phyloP scores from a whole-genome alignment of 2,113 vertebrate species.

The Calidris pugnax region DNA sequence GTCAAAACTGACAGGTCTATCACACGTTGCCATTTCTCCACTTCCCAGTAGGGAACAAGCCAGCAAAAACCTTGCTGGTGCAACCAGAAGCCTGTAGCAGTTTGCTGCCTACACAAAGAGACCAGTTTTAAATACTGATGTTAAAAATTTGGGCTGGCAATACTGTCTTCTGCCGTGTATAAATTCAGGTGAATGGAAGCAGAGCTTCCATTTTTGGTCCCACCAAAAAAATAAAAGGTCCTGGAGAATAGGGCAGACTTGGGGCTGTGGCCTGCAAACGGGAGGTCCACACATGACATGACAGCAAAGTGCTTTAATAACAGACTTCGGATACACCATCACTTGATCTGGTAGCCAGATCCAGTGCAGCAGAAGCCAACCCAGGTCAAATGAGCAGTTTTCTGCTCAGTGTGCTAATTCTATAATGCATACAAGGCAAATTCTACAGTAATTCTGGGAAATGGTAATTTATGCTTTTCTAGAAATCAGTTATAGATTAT shows the following conservation, averaged over 20 bases:
- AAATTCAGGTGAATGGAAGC: not conserved
- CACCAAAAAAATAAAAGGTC: not conserved
- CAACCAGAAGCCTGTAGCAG: not conserved
- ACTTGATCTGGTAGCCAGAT: not conserved
- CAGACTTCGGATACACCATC: not conserved
- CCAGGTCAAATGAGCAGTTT: not conserved
- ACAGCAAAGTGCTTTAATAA: not conserved
- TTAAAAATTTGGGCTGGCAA: not conserved
- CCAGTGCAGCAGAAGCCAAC: not conserved
- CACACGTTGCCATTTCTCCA: not conserved
- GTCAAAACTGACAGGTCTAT: not conserved
- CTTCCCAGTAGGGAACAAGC: not conserved
- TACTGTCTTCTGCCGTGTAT: not conserved
- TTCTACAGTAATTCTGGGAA: not conserved
- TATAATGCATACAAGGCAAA: not conserved
- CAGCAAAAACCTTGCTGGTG: not conserved
- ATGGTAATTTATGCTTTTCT: not conserved
- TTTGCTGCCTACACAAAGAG: not conserved
- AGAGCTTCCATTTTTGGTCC: not conserved
- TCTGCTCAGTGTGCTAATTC: not conserved
- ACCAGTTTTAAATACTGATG: not conserved
- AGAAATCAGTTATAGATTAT: not conserved
- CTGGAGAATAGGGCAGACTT: not conserved
- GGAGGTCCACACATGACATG: not conserved
- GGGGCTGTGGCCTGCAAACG: not conserved